phyloP scores from a whole-genome alignment of 2,888 invertebrate genomes.

The Theretra japonica region DNA sequence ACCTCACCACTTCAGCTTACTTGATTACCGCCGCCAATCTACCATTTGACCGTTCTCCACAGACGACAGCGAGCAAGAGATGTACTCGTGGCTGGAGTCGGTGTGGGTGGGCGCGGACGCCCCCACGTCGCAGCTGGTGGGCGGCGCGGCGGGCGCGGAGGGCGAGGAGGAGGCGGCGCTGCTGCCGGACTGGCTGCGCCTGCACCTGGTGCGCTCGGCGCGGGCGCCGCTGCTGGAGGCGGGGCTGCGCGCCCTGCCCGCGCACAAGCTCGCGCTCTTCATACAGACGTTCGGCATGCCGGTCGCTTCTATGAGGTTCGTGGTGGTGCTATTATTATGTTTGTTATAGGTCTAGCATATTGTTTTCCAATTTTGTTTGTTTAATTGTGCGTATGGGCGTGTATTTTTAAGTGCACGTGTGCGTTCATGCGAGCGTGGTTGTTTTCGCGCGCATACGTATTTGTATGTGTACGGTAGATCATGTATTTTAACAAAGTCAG shows the following conservation, averaged over 20 bases:
- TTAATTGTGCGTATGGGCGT: too few species aligned
- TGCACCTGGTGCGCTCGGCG: conserved; percentile 94
- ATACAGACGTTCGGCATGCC: conserved; percentile 99
- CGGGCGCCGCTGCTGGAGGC: conserved; percentile 93
- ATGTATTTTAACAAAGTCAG: too few species aligned
- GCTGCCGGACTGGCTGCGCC: conserved; percentile 96
- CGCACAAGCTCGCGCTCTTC: conserved; percentile 95
- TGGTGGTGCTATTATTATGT: not conserved
- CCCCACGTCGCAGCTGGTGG: conserved; percentile 89
- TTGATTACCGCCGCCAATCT: not conserved
- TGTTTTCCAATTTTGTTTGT: too few species aligned
- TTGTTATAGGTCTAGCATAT: too few species aligned
- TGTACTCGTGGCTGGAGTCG: conserved; percentile 86
- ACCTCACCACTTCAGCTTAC: too few species aligned
- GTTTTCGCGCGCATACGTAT: too few species aligned
- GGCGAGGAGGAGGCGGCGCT: conserved; percentile 92
- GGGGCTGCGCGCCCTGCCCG: conserved; percentile 93
- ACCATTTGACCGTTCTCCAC: conserved; percentile 9
- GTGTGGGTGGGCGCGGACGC: conserved; percentile 92
- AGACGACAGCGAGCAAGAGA: conserved; percentile 83
- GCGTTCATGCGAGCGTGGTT: too few species aligned
- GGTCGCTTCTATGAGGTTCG: conserved; percentile 91
- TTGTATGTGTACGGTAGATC: too few species aligned
- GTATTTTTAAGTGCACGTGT: too few species aligned
- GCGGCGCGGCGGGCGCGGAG: conserved; percentile 82